phyloP scores from a whole-genome alignment of 2,113 vertebrate species.

The Nothobranchius furzeri region DNA sequence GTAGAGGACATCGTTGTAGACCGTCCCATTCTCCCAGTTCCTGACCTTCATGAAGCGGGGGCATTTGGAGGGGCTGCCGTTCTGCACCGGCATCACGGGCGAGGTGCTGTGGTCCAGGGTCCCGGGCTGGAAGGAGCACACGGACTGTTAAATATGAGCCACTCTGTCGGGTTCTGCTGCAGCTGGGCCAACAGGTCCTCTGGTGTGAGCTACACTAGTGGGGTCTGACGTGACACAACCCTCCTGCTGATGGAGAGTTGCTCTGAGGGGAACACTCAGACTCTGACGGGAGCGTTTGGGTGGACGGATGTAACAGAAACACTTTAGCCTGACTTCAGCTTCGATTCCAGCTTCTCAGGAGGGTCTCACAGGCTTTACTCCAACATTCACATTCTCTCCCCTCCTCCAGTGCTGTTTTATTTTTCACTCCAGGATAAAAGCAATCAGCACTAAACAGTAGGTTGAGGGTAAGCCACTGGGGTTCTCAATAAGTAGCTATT shows the following conservation, averaged over 20 bases:
- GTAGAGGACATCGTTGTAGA: slow-evolving; percentile 89
- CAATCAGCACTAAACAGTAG: slow-evolving; percentile 54
- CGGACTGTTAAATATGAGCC: background rate
- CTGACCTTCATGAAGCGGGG: slow-evolving; percentile 92
- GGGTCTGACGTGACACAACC: background rate
- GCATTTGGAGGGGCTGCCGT: slow-evolving; percentile 93
- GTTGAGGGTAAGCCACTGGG: slow-evolving; percentile 29
- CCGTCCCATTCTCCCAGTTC: slow-evolving; percentile 91
- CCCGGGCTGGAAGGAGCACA: slow-evolving; percentile 69
- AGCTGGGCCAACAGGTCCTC: slow-evolving; percentile 16
- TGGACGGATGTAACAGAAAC: background rate
- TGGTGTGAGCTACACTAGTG: background rate
- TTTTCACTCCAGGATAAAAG: slow-evolving; percentile 38
- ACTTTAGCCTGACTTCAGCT: background rate
- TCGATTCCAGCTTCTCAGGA: slow-evolving; percentile 1
- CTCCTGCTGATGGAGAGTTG: background rate
- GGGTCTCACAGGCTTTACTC: slow-evolving; percentile 5
- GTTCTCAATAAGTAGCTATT: slow-evolving; percentile 53
- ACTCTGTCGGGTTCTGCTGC: background rate
- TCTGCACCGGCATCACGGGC: slow-evolving; percentile 80
- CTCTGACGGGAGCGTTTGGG: slow-evolving; percentile 2
- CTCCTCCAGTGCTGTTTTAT: slow-evolving; percentile 22
- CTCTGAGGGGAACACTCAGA: slow-evolving; percentile 9
- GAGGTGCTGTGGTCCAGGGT: slow-evolving; percentile 76
- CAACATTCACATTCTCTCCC: slow-evolving; percentile 8